phyloP scores from a whole-genome alignment of 2,888 invertebrate genomes.

The Acleris emargana region DNA sequence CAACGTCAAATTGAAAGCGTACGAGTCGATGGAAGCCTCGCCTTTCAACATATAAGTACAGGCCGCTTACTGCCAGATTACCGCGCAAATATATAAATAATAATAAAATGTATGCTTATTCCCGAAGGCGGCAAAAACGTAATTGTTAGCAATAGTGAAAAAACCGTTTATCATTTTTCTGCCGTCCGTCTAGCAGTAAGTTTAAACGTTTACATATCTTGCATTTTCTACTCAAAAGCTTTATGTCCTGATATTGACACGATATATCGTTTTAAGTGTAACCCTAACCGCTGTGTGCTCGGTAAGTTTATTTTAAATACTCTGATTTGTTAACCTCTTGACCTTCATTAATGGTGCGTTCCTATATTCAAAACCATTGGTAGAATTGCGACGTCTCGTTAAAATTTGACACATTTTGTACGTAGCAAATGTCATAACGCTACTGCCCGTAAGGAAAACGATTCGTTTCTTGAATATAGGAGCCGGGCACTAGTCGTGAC shows the following conservation, averaged over 20 bases:
- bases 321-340: too few relatives aligned
- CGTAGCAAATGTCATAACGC: too few relatives aligned
- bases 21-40: slow-evolving; percentile 85
- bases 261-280: too few relatives aligned
- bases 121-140: neutral
- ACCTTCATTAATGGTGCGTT: too few relatives aligned
- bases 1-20: slow-evolving; percentile 82
- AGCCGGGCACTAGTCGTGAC: too few relatives aligned
- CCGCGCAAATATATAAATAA: neutral
- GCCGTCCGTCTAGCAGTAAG: neutral
- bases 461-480: too few relatives aligned
- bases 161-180: neutral
- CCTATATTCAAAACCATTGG: too few relatives aligned
- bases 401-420: too few relatives aligned
- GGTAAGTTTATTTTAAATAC: too few relatives aligned
- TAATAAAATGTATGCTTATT: neutral
- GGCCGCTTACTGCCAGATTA: neutral
- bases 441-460: too few relatives aligned
- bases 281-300: too few relatives aligned
- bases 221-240: neutral
- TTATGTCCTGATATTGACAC: neutral
- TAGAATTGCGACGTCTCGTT: too few relatives aligned
- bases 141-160: neutral
- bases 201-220: neutral
- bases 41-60: slow-evolving; percentile 81